Evolutionary conservation across 2,888 invertebrate genomes (phyloP), one percentile per base, ranked within the genome.

Genomic region (Cephonodes hylas): DNA sequence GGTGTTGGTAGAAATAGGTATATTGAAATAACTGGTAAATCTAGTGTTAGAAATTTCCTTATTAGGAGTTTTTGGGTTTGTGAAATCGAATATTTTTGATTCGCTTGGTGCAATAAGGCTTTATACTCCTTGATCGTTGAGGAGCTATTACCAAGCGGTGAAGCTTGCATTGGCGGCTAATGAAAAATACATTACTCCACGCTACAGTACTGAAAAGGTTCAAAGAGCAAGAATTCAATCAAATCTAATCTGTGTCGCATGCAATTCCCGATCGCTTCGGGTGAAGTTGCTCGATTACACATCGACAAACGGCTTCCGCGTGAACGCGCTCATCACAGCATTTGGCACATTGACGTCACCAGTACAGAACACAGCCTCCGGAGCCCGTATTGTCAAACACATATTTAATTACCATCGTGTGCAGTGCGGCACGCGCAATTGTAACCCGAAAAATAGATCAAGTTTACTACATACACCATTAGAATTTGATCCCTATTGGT

Each of bases 391-490:
- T 91, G 89, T 91, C 88, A 90, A 90, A 90, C 88, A 90, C 88
- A 88, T 90, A 91, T 91, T 90, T 90, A 90, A 91, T 91, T 89
- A 91, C 86, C 82, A 84, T 83, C 90, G 90, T 92, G 89, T 91
- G 92, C 91, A 92, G 91, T 92, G 91, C 91, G 91, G 90, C 84
- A 94, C 91, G 81, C 93, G 88, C 77, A 90, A 84, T 66, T 83
- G 77, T 20, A 81, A 79, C 63, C 45, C 34, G 56, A 61, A 66
- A 76, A 76, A 64, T 27, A 48, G 73, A 63, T 18, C 18, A 59
- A 63, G 60, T 38, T 59, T 10, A 18, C 25, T 15, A 58, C 44
- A 10, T 8, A 7, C 34, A 31, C 53, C 58, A 25, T 2, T 4
- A 1, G 27, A 4, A 58, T 34, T 23, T 25, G n/a, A 42, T 74